These are phyloP conservation scores for Etheostoma nigrum DNA, from an alignment of 2,797 vertebrate genomes.

Conservation along the genomic window DNA sequence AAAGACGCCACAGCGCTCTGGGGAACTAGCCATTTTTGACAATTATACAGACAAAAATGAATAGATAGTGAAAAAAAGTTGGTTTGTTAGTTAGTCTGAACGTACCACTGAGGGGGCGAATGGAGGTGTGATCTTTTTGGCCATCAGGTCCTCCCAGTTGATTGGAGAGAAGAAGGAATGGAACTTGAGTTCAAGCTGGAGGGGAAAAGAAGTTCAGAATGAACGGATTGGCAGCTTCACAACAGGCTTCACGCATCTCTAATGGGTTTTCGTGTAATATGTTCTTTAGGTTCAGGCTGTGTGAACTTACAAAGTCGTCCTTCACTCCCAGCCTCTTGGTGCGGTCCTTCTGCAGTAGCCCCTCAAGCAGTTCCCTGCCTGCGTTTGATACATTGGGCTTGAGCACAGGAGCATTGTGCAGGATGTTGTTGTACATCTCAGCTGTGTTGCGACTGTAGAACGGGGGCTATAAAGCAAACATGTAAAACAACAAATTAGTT, in stretches of 20 bases:
- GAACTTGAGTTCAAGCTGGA: conserved; percentile 84
- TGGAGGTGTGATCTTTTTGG: conserved; percentile 84
- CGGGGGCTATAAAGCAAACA: conserved; percentile 77
- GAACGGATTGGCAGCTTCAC: not conserved
- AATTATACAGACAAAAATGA: not conserved
- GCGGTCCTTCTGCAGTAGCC: conserved; percentile 87
- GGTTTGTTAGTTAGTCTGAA: conserved; percentile 4
- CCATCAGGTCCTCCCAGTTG: conserved; percentile 89
- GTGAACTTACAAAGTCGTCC: conserved; percentile 85
- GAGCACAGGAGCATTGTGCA: conserved; percentile 84
- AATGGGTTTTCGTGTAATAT: rapidly evolving
- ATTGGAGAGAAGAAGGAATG: conserved; percentile 88
- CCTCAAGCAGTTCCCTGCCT: conserved; percentile 84
- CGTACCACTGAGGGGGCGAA: conserved; percentile 87
- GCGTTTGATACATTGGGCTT: conserved; percentile 88
- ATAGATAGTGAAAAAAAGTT: not conserved
- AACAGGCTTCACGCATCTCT: not conserved
- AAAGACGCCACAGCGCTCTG: not conserved
- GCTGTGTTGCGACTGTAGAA: conserved; percentile 89
- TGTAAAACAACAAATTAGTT: not conserved
- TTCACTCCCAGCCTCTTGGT: conserved; percentile 82
- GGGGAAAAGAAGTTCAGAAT: conserved; percentile 22
- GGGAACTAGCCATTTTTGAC: not conserved
- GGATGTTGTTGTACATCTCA: conserved; percentile 90
- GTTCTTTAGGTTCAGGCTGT: not conserved